Conservation (phyloP, 2,888 invertebrate species). For the Bedellia somnulentella region DNA sequence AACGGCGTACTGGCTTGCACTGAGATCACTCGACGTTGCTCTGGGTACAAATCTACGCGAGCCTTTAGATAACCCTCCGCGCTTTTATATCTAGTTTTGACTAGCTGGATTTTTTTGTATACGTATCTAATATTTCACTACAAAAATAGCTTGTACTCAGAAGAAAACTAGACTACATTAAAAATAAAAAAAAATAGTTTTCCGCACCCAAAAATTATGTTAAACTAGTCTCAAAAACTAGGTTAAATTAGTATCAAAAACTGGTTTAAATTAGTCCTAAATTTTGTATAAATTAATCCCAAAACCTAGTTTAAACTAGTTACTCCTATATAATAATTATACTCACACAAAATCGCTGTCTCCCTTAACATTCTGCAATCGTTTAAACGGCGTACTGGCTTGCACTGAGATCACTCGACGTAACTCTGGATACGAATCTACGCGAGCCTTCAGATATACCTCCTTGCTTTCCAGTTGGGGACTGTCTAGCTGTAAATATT, state of each 20-base stretch:
- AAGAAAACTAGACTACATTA: no score
- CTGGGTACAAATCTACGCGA: conserved; percentile 33
- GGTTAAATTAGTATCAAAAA: no score
- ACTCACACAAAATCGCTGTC: conserved; percentile 48
- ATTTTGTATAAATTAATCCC: no score
- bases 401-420: conserved; percentile 36
- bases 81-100: conserved; percentile 28
- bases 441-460: conserved; percentile 41
- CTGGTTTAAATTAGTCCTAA: no score
- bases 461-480: conserved; percentile 33
- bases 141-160: no score
- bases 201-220: no score
- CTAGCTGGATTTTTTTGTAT: no score
- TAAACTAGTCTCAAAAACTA: no score
- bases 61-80: conserved; percentile 45
- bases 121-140: no score
- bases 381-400: conserved; percentile 36
- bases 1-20: conserved; percentile 43
- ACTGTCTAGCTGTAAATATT: conserved; percentile 33
- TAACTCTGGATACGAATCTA: conserved; percentile 30
- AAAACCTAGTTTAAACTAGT: no score
- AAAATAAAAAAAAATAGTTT: no score
- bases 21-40: conserved; percentile 29
- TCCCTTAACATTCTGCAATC: conserved; percentile 30
- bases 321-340: no score